Base-by-base conservation (phyloP, 2,888 invertebrate species). In the Trichogramma evanescens region DNA sequence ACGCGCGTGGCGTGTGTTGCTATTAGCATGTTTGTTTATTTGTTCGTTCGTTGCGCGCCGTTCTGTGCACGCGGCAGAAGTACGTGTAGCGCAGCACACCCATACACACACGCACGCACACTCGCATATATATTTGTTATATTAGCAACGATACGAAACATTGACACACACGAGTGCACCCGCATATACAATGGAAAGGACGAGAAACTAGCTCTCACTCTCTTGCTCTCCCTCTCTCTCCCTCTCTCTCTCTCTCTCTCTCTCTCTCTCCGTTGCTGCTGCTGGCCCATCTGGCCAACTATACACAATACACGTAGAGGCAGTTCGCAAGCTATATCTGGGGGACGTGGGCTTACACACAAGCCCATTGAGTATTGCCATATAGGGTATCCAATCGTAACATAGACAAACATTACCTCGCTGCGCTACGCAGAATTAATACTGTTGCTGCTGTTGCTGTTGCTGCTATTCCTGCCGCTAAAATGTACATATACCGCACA, bases 21-120 rank as follows among this genome's bases (percentile, higher is more conserved):
- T 9, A 6, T 13, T 53, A 46, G 43, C 42, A 39, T n/a, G 56
- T 48, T 43, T 45, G 53, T 53, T 56, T 56, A 45, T 45, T 60
- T 56, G 49, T 44, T 38, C 7, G 49, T 5, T 46, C 46, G 46
- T 46, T 9, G 46, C 5, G 9, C 10, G 46, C n/a, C 46, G 10
- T 46, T 9, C 9, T 9, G 5, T 46, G 5, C 10, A 46, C 46
- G n/a, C 5, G 5, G 9, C 5, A 5, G 46, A 10, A 46, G 10
- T 7, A 46, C 10, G 46, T 46, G 46, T 46, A 5, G 46, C n/a
- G 4, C 10, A 10, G 46, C 10, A 10, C 9, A 9, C n/a, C 9
- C 9, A 46, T 46, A 10, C 8, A 10, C 10, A 9, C 8, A 10
- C 46, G 7, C 10, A 8, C 9, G 1, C 10, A 7, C 9, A 8